Evolutionary conservation across 2,888 invertebrate genomes (phyloP).

Genomic region (Gastracanthus pulcherrimus): DNA sequence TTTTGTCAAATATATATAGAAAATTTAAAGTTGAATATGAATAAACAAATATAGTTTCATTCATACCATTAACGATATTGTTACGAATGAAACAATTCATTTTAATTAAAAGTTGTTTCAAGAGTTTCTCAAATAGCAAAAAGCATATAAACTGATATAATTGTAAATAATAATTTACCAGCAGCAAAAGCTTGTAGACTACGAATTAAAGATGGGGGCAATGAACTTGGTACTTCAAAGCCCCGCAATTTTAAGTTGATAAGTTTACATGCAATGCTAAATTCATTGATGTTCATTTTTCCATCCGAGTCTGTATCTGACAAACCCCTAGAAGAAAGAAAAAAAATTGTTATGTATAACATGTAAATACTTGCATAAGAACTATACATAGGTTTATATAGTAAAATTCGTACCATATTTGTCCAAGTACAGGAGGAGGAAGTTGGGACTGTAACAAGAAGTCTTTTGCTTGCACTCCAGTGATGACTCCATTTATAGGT

Average conservation of each 20-base stretch:
- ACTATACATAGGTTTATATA: no score
- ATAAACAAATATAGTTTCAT: slow-evolving; percentile 7
- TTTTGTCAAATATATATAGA: background rate
- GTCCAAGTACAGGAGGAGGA: slow-evolving; percentile 92
- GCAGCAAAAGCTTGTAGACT: slow-evolving; percentile 80
- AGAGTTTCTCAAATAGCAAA: background rate
- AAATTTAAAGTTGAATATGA: background rate
- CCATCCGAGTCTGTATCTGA: slow-evolving; percentile 98
- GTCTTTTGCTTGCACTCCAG: slow-evolving; percentile 95
- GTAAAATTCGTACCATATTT: slow-evolving; percentile 89
- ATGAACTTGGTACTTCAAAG: slow-evolving; percentile 90
- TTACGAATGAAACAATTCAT: slow-evolving; percentile 14
- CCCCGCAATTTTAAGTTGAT: slow-evolving; percentile 96
- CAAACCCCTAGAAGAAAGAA: slow-evolving; percentile 84
- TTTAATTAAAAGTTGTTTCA: background rate
- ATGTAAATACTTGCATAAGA: background rate
- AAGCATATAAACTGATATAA: background rate
- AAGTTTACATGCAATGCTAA: slow-evolving; percentile 98
- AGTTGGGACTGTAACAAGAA: slow-evolving; percentile 96
- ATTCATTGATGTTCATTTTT: slow-evolving; percentile 96
- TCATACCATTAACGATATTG: slow-evolving; percentile 4
- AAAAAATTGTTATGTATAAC: background rate
- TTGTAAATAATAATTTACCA: slow-evolving; percentile 71
- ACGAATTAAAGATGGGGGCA: slow-evolving; percentile 88
- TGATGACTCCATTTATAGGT: slow-evolving; percentile 91